Percentiles rank a stretch among this genome's conserved stretches.
Evolutionary conservation across 2,888 invertebrate genomes (phyloP).

Genomic region (Oscheius sp.): DNA sequence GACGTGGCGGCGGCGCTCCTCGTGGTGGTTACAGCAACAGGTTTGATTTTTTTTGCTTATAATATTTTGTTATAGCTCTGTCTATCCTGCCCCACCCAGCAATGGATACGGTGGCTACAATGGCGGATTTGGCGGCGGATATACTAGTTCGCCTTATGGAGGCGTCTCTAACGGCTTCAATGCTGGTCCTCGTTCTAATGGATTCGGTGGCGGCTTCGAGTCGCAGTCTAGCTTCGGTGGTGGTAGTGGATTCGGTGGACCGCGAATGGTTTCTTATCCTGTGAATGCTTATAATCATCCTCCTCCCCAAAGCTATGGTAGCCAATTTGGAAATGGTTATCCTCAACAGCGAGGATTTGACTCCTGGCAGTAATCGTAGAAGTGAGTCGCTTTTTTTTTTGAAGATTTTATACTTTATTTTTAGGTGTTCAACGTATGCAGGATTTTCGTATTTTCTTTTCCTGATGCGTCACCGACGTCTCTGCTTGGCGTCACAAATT

Average conservation of each 20-base stretch:
- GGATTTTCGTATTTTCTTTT: not conserved
- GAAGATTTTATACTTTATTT: not conserved
- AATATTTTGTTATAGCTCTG: not conserved
- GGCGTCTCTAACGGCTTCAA: constrained; percentile 6
- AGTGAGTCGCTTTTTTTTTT: not conserved
- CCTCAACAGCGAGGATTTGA: constrained; percentile 29
- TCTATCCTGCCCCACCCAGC: not conserved
- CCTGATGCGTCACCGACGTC: too few relatives aligned
- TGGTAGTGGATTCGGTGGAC: not conserved
- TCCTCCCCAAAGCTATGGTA: constrained; percentile 6
- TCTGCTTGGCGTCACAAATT: not conserved
- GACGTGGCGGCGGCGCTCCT: constrained; percentile 23
- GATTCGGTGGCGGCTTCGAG: constrained; percentile 1
- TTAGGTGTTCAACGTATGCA: not conserved
- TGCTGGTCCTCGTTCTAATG: not conserved
- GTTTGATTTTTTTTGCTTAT: not conserved
- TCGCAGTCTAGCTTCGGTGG: not conserved
- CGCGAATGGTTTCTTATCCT: constrained; percentile 1
- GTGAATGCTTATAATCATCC: not conserved
- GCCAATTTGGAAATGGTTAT: constrained; percentile 2
- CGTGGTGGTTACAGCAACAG: not conserved
- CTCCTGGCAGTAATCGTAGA: constrained; percentile 11
- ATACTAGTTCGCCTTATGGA: not conserved
- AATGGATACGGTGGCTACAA: constrained; percentile 11
- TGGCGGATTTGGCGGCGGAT: constrained; percentile 16